Evolutionary conservation across 2,888 invertebrate genomes (phyloP), one percentile per base, ranked within the genome.

Genomic region (Thera obeliscata): DNA sequence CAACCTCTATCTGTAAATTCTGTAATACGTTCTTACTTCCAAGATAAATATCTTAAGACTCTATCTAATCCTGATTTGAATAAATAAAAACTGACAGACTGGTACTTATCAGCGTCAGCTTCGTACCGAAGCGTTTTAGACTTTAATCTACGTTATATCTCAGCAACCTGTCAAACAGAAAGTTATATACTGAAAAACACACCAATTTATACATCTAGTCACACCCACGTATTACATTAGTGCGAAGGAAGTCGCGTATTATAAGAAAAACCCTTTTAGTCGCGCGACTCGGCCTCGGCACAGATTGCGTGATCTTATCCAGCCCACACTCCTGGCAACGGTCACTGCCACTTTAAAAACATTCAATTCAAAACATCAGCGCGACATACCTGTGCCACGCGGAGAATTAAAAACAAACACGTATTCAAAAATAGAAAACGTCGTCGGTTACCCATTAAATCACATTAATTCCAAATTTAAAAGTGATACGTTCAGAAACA

Each of bases 401-500:
- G 46, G 50, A n/a, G 67, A 70, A 69, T 65, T 63, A 69, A 66
- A 74, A 71, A 70, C 68, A 72, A 73, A 68, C 41, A 66, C 60
- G 68, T 69, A 22, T 74, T 63, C 58, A 61, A 75, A 75, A 75
- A 64, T 75, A 72, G 77, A 71, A 58, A 80, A 82, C 80, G 85
- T 87, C 87, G 86, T 83, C 84, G 83, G 80, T 73, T 81, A 79
- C 80, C 83, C 84, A 83, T 84, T 85, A 86, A 83, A 87, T 87
- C 86, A 85, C 86, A 84, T 86, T 85, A 86, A 85, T 89, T 89
- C 86, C 82, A 86, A 86, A 88, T 87, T 88, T 88, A 87, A 90
- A 87, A 89, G 88, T 84, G 83, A 86, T 86, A 76, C 83, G 85
- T 87, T 87, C 81, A 77, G 86, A 86, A 86, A 87, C 87, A 88